These are phyloP conservation scores for Phortica magna DNA, from an alignment of 2,888 invertebrate species.

Conservation along the genomic window DNA sequence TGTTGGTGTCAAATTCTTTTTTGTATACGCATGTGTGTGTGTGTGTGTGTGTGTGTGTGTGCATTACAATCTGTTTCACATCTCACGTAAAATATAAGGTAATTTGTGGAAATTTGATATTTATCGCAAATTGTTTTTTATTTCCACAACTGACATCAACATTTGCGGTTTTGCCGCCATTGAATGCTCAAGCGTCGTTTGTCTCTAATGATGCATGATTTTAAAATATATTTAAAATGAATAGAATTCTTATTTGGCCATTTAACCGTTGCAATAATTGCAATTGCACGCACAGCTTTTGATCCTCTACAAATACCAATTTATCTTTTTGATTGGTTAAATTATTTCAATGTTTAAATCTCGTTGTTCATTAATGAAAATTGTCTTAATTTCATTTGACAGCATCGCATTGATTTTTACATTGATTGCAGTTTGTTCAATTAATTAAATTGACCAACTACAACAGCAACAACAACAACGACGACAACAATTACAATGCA, in stretches of 20 bases:
- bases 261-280: slow-evolving; percentile 55
- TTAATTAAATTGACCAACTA: slow-evolving; percentile 20
- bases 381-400: slow-evolving; percentile 22
- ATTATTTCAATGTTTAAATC: neutral
- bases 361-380: neutral
- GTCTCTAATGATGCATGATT: neutral
- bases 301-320: neutral
- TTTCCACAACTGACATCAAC: slow-evolving; percentile 69
- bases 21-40: neutral
- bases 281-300: slow-evolving; percentile 36
- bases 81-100: slow-evolving; percentile 78
- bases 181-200: slow-evolving; percentile 18
- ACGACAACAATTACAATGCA: slow-evolving; percentile 13
- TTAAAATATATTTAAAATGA: slow-evolving; percentile 26
- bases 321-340: neutral
- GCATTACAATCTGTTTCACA: slow-evolving; percentile 72
- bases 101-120: slow-evolving; percentile 78
- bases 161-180: slow-evolving; percentile 64
- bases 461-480: slow-evolving; percentile 14
- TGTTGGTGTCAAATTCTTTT: neutral
- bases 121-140: slow-evolving; percentile 77
- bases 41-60: slow-evolving; percentile 46
- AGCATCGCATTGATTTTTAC: slow-evolving; percentile 16
- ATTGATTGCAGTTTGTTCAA: slow-evolving; percentile 21
- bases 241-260: neutral